These are phyloP conservation scores for Nasonia giraulti DNA, from an alignment of 1,140 invertebrate species.

Conservation along the genomic window DNA sequence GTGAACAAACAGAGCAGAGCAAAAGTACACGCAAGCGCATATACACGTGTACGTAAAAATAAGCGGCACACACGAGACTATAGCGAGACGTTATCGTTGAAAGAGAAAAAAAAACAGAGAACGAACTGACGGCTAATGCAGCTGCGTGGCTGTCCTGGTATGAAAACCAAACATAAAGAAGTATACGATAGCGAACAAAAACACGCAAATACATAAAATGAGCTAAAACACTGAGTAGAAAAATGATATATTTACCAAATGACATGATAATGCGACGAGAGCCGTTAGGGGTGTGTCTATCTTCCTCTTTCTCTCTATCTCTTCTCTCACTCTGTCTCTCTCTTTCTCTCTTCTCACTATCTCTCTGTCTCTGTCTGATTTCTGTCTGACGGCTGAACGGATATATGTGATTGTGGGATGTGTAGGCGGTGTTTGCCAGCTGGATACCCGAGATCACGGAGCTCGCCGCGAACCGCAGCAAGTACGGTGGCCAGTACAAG, in stretches of 20 bases:
- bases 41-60: neutral
- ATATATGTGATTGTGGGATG: conserved; percentile 76
- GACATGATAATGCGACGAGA: conserved; percentile 54
- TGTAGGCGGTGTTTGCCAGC: conserved; percentile 97
- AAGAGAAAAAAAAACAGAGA: conserved; percentile 1
- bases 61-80: conserved; percentile 16
- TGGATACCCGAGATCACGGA: conserved; percentile 99
- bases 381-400: conserved; percentile 69
- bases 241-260: conserved; percentile 43
- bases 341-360: conserved; percentile 34
- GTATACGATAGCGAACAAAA: neutral
- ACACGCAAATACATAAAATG: conserved; percentile 26
- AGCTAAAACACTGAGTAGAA: conserved; percentile 49
- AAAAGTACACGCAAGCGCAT: conserved; percentile 3
- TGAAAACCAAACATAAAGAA: conserved; percentile 50
- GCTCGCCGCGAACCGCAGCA: conserved; percentile 96
- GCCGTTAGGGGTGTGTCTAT: conserved; percentile 59
- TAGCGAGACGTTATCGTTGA: conserved; percentile 23
- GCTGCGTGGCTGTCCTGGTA: neutral
- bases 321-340: conserved; percentile 42
- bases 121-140: neutral
- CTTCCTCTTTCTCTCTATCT: conserved; percentile 49
- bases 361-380: conserved; percentile 39
- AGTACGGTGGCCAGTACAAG: conserved; percentile 98
- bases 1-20: conserved; percentile 26